Conservation (phyloP, 1,140 invertebrate species). For the Acyrthosiphon pisum region DNA sequence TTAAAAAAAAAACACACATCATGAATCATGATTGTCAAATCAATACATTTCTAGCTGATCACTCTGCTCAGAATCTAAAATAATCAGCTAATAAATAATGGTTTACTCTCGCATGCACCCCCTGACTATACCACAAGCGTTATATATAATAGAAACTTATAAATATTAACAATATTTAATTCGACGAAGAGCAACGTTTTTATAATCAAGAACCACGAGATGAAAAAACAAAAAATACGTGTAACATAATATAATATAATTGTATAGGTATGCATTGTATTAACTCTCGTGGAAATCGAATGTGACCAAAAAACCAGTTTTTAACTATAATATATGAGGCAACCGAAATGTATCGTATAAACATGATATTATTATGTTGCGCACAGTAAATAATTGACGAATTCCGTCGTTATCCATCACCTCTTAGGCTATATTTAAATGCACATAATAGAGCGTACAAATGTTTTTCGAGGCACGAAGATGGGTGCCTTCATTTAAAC, state of each 20-base stretch:
- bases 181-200: background rate
- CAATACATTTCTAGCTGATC: too few species aligned
- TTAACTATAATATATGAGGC: background rate
- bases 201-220: background rate
- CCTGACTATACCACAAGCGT: background rate
- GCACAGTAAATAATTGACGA: background rate
- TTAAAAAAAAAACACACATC: too few species aligned
- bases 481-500: background rate
- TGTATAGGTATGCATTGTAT: background rate
- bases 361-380: background rate
- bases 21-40: too few species aligned
- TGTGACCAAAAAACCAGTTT: background rate
- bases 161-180: background rate
- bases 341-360: background rate
- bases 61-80: too few species aligned
- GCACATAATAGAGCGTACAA: background rate
- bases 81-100: too few species aligned
- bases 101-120: too few species aligned
- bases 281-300: background rate
- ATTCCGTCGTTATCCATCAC: background rate
- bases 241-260: background rate
- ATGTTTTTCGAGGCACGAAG: background rate
- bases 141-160: background rate
- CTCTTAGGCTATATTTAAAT: background rate
- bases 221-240: background rate